These are phyloP conservation scores for Matsumyia berberina DNA, from an alignment of 2,888 invertebrate genomes.

Conservation along the genomic window DNA sequence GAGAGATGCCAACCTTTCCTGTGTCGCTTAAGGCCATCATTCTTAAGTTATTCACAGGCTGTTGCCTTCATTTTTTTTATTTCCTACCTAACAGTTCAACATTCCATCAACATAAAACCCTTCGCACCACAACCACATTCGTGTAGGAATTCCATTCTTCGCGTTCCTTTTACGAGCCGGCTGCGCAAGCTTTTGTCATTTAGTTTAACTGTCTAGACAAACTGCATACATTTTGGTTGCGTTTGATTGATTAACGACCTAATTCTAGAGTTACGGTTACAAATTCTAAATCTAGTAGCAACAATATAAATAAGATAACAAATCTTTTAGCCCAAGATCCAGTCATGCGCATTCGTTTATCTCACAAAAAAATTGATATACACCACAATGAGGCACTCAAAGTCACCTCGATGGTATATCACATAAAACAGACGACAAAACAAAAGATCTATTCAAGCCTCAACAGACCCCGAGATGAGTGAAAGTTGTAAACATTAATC, in stretches of 20 bases:
- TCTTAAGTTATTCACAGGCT: too few relatives aligned
- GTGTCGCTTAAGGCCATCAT: too few relatives aligned
- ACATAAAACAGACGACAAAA: slow-evolving; percentile 24
- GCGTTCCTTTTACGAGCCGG: background rate
- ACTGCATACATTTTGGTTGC: slow-evolving; percentile 9
- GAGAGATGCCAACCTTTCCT: too few relatives aligned
- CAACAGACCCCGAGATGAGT: slow-evolving; percentile 44
- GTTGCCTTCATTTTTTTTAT: too few relatives aligned
- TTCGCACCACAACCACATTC: background rate
- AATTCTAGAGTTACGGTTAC: slow-evolving; percentile 13
- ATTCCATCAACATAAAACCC: too few relatives aligned
- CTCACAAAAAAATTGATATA: slow-evolving; percentile 20
- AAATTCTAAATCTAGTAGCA: slow-evolving; percentile 39
- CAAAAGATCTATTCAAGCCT: slow-evolving; percentile 7
- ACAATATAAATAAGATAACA: slow-evolving; percentile 15
- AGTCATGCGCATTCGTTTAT: slow-evolving; percentile 17
- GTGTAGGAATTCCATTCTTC: background rate
- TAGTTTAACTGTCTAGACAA: background rate
- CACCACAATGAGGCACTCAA: slow-evolving; percentile 14
- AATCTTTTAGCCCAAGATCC: slow-evolving; percentile 42
- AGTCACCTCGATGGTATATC: slow-evolving; percentile 44
- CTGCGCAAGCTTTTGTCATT: background rate
- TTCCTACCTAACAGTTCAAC: too few relatives aligned
- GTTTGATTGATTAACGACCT: slow-evolving; percentile 28
- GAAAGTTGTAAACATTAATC: slow-evolving; percentile 54